Evolutionary conservation across 2,113 vertebrate species (phyloP).

Genomic region (Dunckerocampus dactyliophorus): DNA sequence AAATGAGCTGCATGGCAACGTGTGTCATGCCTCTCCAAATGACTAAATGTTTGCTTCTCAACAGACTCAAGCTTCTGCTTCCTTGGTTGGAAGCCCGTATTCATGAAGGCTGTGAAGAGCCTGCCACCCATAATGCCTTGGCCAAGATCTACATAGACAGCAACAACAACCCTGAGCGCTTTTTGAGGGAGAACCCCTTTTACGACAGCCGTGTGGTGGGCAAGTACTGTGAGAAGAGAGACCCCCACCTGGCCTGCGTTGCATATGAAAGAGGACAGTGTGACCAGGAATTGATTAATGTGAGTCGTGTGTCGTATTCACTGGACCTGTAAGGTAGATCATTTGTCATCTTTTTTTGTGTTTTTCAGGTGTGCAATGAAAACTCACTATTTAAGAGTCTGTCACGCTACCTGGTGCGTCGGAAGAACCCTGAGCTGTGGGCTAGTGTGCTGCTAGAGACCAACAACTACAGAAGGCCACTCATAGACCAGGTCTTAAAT

Average conservation of each 20-base stretch:
- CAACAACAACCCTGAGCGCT: constrained; percentile 98
- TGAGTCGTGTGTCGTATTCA: constrained; percentile 61
- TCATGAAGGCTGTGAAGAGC: constrained; percentile 96
- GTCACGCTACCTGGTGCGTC: constrained; percentile 93
- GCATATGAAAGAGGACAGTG: constrained; percentile 97
- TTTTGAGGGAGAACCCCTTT: constrained; percentile 93
- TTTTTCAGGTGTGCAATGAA: constrained; percentile 92
- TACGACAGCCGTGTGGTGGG: constrained; percentile 98
- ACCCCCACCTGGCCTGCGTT: constrained; percentile 96
- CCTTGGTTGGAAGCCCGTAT: constrained; percentile 98
- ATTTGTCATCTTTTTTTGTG: not conserved
- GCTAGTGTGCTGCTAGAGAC: constrained; percentile 93
- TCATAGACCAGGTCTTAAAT: constrained; percentile 89
- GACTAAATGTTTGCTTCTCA: constrained; percentile 1
- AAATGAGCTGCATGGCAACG: not conserved
- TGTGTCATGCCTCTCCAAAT: not conserved
- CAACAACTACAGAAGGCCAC: constrained; percentile 92
- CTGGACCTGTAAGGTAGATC: not conserved
- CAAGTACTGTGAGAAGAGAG: constrained; percentile 98
- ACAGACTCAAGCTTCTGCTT: constrained; percentile 91
- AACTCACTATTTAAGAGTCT: constrained; percentile 99
- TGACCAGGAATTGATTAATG: constrained; percentile 94
- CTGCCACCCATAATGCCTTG: constrained; percentile 94
- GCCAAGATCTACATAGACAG: constrained; percentile 99
- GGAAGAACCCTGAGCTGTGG: constrained; percentile 96